Evolutionary conservation across 2,113 vertebrate genomes (phyloP).

Genomic region (Gymnocephalus cernua): DNA sequence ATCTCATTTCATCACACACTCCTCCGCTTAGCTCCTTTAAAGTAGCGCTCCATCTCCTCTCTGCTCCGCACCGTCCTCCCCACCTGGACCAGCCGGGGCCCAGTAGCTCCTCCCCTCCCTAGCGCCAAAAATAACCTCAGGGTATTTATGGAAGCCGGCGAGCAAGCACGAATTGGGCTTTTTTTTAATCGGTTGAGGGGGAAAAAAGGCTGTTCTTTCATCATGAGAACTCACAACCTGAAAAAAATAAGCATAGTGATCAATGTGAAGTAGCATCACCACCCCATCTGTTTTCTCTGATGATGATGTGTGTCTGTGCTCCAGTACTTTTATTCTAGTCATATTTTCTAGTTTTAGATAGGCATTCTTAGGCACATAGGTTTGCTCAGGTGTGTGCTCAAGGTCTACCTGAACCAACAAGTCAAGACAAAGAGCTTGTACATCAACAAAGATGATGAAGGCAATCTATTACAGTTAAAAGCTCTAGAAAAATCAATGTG

Average conservation of each 20-base stretch:
- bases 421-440: neutral
- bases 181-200: neutral
- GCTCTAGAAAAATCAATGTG: no score
- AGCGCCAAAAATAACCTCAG: slow-evolving; percentile 69
- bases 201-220: slow-evolving; percentile 16
- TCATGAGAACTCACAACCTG: neutral
- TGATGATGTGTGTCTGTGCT: neutral
- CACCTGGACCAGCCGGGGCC: slow-evolving; percentile 52
- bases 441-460: neutral
- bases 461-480: no score
- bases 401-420: no score
- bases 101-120: slow-evolving; percentile 41
- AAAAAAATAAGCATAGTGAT: neutral
- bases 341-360: neutral
- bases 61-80: slow-evolving; percentile 24
- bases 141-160: slow-evolving; percentile 60
- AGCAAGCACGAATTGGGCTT: slow-evolving; percentile 16
- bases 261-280: slow-evolving; percentile 9
- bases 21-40: slow-evolving; percentile 56
- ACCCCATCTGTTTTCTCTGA: neutral
- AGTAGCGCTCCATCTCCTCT: slow-evolving; percentile 32
- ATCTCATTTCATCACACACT: slow-evolving; percentile 82
- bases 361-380: no score
- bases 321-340: neutral
- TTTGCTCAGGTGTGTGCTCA: no score